Base-by-base conservation (phyloP, 2,797 vertebrate genomes). In the Premnoplex brunnescens region DNA sequence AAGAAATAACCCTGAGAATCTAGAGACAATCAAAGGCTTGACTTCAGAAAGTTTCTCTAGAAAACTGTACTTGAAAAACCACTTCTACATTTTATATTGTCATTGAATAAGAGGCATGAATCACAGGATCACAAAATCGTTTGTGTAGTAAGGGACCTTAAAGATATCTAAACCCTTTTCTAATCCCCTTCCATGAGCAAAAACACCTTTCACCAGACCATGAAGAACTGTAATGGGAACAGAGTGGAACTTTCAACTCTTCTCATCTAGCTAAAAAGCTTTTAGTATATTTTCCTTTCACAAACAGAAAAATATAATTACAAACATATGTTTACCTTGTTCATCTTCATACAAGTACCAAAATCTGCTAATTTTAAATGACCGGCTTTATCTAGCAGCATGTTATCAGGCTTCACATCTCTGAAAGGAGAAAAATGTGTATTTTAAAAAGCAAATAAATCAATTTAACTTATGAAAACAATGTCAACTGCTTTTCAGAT, bases 341-440 rank as follows among this genome's bases (percentile, higher is more conserved):
- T 99, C 99, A 99, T 99, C 98, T 99, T 99, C 99, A 99, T 99
- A 97, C 99, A 99, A 98, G 99, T 99, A 98, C 99, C 99, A 98
- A 99, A 99, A 97, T 99, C 99, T 79, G 99, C 99, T 97, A 99
- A 98, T 98, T 99, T 99, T 97, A 99, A 98, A 98, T 99, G 99
- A 93, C 99, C 99, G 92, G 98, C 98, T 98, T 99, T 99, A 98
- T 99, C 99, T 93, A 99, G 98, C 98, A 99, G 98, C 99, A 99
- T 99, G 97, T 99, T 99, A 97, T 99, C 99, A 94, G 99, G 99
- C 96, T 99, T 99, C 97, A 99, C 99, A 91, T 99, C 99, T 97
- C 99, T 99, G 97, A 92, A 92, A 95, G 34, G 36, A 86, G 14
- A 78, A 91, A 90, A 78, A 81, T 14, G 60, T 1, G 0, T 32